Evolutionary conservation across 2,113 vertebrate genomes (phyloP).

Genomic region (Caranx melampygus): DNA sequence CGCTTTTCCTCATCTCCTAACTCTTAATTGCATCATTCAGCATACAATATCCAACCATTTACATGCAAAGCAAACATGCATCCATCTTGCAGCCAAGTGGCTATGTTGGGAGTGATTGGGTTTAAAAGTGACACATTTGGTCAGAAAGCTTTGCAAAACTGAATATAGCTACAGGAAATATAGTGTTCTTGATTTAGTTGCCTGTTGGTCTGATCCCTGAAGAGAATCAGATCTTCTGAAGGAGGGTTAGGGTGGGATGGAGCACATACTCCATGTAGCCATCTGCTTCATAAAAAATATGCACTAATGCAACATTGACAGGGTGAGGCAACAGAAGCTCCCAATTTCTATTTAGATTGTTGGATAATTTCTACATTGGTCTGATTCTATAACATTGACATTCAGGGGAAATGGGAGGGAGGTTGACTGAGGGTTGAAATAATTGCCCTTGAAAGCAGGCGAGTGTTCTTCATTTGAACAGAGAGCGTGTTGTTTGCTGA

Average conservation of each 20-base stretch:
- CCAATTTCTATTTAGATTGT: slow-evolving; percentile 11
- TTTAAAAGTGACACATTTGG: slow-evolving; percentile 17
- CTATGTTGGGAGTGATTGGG: background rate
- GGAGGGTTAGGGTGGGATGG: slow-evolving; percentile 14
- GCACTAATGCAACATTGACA: slow-evolving; percentile 18
- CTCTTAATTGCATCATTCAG: slow-evolving; percentile 2
- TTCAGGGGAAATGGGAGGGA: slow-evolving; percentile 28
- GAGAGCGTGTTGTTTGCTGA: slow-evolving; percentile 68
- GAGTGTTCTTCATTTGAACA: slow-evolving; percentile 69
- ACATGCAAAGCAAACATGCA: slow-evolving; percentile 29
- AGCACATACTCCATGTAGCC: slow-evolving; percentile 4
- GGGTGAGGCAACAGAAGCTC: slow-evolving; percentile 2
- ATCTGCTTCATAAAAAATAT: slow-evolving; percentile 2
- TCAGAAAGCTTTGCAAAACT: background rate
- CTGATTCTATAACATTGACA: slow-evolving; percentile 51
- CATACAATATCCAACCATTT: background rate
- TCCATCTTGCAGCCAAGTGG: slow-evolving; percentile 20
- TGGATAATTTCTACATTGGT: slow-evolving; percentile 40
- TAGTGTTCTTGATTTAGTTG: slow-evolving; percentile 13
- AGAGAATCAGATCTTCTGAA: slow-evolving; percentile 24
- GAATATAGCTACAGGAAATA: slow-evolving; percentile 4
- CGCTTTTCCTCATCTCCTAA: slow-evolving; percentile 1
- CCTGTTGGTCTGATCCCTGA: slow-evolving; percentile 25
- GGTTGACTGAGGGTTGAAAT: slow-evolving; percentile 76
- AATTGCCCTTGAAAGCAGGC: slow-evolving; percentile 76